Conservation (phyloP, 1,140 invertebrate species). For the Nomia melanderi region DNA sequence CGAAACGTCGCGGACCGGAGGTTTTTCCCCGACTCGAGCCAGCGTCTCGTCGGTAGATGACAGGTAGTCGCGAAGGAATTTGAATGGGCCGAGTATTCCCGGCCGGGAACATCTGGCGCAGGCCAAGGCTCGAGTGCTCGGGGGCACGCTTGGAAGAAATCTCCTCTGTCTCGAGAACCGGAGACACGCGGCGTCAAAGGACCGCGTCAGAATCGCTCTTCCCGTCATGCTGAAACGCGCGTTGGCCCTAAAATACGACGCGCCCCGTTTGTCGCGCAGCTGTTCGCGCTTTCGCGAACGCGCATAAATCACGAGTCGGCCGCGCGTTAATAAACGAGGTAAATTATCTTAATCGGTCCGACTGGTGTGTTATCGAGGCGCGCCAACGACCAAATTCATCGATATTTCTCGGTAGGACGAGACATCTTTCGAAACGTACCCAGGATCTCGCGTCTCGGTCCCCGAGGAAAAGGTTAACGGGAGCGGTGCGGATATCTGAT, state of each 20-base stretch:
- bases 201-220: not conserved
- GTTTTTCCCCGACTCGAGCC: not conserved
- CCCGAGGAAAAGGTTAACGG: no score
- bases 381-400: no score
- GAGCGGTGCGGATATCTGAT: no score
- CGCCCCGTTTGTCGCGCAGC: not conserved
- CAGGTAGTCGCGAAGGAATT: constrained; percentile 34
- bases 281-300: not conserved
- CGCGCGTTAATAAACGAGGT: no score
- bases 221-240: not conserved
- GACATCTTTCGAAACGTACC: no score
- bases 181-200: not conserved
- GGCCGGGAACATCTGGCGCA: not conserved
- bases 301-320: not conserved
- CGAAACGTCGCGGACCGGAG: not conserved
- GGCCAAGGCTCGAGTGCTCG: no score
- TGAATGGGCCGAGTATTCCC: constrained; percentile 23
- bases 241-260: not conserved
- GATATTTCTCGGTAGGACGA: no score
- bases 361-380: no score
- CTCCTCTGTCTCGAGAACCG: no score
- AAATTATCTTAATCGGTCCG: no score
- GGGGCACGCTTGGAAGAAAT: no score
- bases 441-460: no score
- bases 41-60: constrained; percentile 7